Evolutionary conservation across 2,797 vertebrate genomes (phyloP), one percentile per base, ranked within the genome.

Genomic region (Gallirallus australis): DNA sequence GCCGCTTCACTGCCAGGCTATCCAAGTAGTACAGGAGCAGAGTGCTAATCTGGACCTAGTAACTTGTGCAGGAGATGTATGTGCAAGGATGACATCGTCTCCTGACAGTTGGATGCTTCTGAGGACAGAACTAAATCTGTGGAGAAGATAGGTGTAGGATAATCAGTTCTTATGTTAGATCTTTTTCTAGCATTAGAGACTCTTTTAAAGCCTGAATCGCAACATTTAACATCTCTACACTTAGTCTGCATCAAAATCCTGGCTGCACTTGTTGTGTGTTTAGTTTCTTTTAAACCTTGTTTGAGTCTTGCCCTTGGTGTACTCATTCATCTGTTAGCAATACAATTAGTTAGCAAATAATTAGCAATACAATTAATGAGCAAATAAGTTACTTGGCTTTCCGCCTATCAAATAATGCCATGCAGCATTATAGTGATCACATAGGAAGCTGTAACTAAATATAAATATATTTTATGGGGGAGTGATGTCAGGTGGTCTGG

Each of bases 361-460:
- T 59, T 61, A 71, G 20, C 21, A 17, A 0, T 24, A 16, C 47
- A 72, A 8, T 39, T 61, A 70, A 31, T 33, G 17, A 27, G 37
- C 21, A 72, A 39, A 42, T 69, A 78, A 54, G 12, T 19, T 47
- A 35, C 54, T 64, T 4, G 1, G 54, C 19, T 77, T 92, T 63
- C 63, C 3, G 2, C 71, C 70, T 61, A 0, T 35, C 50, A 37
- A 33, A 54, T 54, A 50, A 31, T 9, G 50, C 14, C 0, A 0
- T 50, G 31, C 28, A 24, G 48, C 19, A 0, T 33, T 65, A 59
- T 35, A 40, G 31, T 42, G 14, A 54, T 57, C 72, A 68, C 37
- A 65, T 71, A 39, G 53, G 65, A 80, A 90, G 50, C 48, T 79
- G 9, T 71, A 65, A 78, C 42, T 12, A 31, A 47, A 19, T 86